These are phyloP conservation scores for Hemitrygon akajei DNA, from an alignment of 2,797 vertebrate genomes.

Conservation along the genomic window DNA sequence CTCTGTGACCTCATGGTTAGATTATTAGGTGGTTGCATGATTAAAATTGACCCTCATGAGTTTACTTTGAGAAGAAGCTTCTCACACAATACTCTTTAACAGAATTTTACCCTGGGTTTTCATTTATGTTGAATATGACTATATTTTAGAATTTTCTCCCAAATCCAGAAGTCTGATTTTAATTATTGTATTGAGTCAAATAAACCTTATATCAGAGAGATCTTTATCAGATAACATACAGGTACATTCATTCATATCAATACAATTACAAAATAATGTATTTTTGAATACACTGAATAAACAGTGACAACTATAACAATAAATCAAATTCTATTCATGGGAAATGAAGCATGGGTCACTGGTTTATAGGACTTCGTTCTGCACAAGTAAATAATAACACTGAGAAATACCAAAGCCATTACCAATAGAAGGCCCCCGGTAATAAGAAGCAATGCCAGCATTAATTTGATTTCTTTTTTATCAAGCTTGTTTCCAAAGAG, in stretches of 20 bases:
- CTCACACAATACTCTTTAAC: not conserved
- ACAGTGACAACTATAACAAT: not conserved
- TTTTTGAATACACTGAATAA: not conserved
- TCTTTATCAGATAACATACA: not conserved
- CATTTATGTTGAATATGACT: not conserved
- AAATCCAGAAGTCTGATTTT: not conserved
- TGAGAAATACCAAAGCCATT: conserved; percentile 43
- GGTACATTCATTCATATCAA: not conserved
- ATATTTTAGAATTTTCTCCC: not conserved
- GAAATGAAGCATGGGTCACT: not conserved
- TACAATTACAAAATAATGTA: not conserved
- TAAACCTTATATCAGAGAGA: not conserved
- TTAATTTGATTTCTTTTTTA: conserved; percentile 48
- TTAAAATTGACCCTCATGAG: not conserved
- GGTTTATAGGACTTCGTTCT: conserved; percentile 6
- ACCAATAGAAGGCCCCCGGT: conserved; percentile 52
- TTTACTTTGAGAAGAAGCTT: not conserved
- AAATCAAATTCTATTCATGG: conserved; percentile 25
- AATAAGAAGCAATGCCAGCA: conserved; percentile 49
- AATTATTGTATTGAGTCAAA: not conserved
- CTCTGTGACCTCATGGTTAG: not conserved
- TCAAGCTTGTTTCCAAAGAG: conserved; percentile 53
- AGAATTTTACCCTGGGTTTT: not conserved
- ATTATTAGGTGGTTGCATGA: not conserved
- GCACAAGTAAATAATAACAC: conserved; percentile 31